Evolutionary conservation across 2,797 vertebrate species (phyloP), one percentile per base, ranked within the genome.

Genomic region (Dallia pectoralis): DNA sequence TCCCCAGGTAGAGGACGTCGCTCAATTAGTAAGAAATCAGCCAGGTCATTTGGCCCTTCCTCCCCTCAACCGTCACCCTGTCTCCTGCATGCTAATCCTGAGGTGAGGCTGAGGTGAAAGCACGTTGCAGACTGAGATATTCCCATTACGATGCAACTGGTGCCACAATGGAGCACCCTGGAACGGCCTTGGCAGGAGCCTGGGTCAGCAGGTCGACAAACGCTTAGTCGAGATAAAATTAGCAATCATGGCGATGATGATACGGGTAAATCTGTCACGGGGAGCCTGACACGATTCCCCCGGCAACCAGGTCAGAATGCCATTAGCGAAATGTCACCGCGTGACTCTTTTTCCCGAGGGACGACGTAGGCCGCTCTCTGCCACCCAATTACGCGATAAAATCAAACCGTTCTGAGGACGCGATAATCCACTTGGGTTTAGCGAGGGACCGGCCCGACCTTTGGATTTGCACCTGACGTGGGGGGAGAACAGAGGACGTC

Each of bases 11-110:
- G 83, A 11, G 62, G 83, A 89, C 87, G 87, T 87, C 85, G 86
- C 89, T 88, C 87, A 92, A 89, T 93, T 91, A 92, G 80, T 73
- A 75, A 79, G 76, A 80, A 88, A 87, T 89, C 87, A 88, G 84
- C 77, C 75, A 79, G 88, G 88, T 90, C 84, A 89, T 87, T 87
- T 89, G 88, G 86, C 84, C 85, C 89, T 87, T 84, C 81, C 83
- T 82, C 84, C 81, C 79, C 82, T 79, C 85, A 78, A 88, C 81
- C 73, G 79, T 77, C 72, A 74, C 76, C 74, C 53, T 7, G 88
- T 86, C 81, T 82, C 53, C 79, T 78, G 89, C 85, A 90, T 92
- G 85, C 84, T 91, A 91, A 93, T 90, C 79, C 18, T 63, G 4
- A 29, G 16, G 32, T 75, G 51, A 82, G 70, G 65, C 33, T 3